These are phyloP conservation scores for Tachina lurida DNA, from an alignment of 2,888 invertebrate species.

Conservation along the genomic window DNA sequence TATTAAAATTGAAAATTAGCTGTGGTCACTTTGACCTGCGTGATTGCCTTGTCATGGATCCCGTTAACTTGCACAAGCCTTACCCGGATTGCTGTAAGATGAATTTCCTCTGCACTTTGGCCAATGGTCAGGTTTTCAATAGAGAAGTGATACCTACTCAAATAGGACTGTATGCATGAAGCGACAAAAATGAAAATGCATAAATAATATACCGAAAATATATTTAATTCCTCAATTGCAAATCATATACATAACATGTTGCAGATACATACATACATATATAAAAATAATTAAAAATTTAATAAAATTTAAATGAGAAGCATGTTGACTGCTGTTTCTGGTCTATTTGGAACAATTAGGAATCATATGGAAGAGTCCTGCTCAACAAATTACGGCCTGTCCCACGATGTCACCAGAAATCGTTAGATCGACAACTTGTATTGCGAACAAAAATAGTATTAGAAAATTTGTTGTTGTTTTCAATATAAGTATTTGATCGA, in stretches of 20 bases:
- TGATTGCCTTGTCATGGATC: conserved; percentile 72
- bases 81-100: conserved; percentile 76
- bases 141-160: conserved; percentile 69
- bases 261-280: not conserved
- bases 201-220: too few relatives aligned
- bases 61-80: conserved; percentile 68
- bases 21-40: conserved; percentile 73
- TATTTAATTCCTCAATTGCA: too few relatives aligned
- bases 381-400: too few relatives aligned
- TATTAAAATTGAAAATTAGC: conserved; percentile 48
- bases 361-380: too few relatives aligned
- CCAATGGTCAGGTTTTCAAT: conserved; percentile 62
- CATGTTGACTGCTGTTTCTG: not conserved
- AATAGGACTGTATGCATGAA: conserved; percentile 62
- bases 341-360: too few relatives aligned
- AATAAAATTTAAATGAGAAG: not conserved
- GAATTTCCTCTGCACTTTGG: conserved; percentile 73
- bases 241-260: not conserved
- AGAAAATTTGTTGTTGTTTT: too few relatives aligned
- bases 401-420: too few relatives aligned
- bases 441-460: too few relatives aligned
- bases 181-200: not conserved
- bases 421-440: too few relatives aligned
- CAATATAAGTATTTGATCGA: too few relatives aligned
- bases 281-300: not conserved